A percentile compares a stretch with the other conserved stretches of the same genome.
Conservation (phyloP, 2,113 vertebrate genomes). For the Echinops telfairi region DNA sequence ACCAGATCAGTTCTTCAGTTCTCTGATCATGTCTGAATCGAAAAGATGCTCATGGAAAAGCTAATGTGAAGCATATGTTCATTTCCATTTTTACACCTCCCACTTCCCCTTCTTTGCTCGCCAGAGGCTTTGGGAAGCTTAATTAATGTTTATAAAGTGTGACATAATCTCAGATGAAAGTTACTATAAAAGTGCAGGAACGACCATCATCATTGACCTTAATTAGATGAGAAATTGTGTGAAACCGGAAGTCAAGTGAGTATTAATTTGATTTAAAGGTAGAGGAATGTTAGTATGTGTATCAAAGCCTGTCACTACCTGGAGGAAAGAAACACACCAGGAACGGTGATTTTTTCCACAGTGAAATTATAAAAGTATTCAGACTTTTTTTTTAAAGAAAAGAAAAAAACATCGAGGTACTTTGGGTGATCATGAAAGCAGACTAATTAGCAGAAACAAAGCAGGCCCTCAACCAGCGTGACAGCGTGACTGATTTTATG, state of each 20-base stretch:
- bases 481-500: not conserved
- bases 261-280: slow-evolving; percentile 33
- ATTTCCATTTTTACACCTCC: slow-evolving; percentile 21
- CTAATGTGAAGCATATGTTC: not conserved
- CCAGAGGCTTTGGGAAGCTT: not conserved
- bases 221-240: slow-evolving; percentile 25
- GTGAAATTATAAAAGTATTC: not conserved
- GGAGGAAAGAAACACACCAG: not conserved
- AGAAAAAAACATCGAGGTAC: slow-evolving; percentile 20
- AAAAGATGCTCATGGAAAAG: slow-evolving; percentile 26
- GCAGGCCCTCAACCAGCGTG: not conserved
- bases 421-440: not conserved
- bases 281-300: not conserved
- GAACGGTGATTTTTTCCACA: slow-evolving; percentile 31
- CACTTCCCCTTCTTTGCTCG: not conserved
- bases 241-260: slow-evolving; percentile 24
- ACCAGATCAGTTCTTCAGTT: not conserved
- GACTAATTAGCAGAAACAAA: slow-evolving; percentile 39
- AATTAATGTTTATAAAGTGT: not conserved
- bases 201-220: not conserved
- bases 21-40: not conserved
- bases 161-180: not conserved
- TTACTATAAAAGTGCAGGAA: not conserved
- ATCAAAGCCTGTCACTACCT: not conserved
- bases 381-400: not conserved